Evolutionary conservation across 2,888 invertebrate genomes (phyloP).

Genomic region (Phyllotreta striolata): DNA sequence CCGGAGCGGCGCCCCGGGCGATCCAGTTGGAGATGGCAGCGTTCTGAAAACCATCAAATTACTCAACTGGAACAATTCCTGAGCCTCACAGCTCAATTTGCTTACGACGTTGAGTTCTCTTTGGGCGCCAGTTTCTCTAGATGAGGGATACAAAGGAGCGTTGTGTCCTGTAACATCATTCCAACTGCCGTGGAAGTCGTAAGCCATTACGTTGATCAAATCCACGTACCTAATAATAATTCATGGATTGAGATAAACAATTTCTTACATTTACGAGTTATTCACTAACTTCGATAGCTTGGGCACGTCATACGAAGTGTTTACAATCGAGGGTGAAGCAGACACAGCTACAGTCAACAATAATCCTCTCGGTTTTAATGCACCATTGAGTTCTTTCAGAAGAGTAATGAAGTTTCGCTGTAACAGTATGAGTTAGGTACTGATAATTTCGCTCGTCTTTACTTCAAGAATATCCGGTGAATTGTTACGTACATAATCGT

Average conservation of each 20-base stretch:
- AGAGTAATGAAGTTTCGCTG: slow-evolving; percentile 54
- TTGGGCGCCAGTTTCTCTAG: slow-evolving; percentile 55
- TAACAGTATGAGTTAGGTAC: slow-evolving; percentile 12
- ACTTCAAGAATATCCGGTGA: no score
- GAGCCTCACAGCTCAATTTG: slow-evolving; percentile 38
- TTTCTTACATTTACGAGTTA: slow-evolving; percentile 58
- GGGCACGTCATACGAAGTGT: slow-evolving; percentile 68
- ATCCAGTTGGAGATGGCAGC: slow-evolving; percentile 63
- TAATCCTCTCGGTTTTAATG: slow-evolving; percentile 65
- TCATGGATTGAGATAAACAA: slow-evolving; percentile 51
- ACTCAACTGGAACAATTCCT: no score
- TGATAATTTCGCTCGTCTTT: no score
- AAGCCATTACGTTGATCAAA: slow-evolving; percentile 64
- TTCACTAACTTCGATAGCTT: slow-evolving; percentile 64
- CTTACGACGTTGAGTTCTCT: slow-evolving; percentile 62
- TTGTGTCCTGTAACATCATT: slow-evolving; percentile 71
- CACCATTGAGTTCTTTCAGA: slow-evolving; percentile 65
- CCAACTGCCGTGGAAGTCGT: slow-evolving; percentile 73
- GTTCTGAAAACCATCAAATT: no score
- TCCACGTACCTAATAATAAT: slow-evolving; percentile 61
- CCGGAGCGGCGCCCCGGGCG: slow-evolving; percentile 65
- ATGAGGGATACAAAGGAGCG: slow-evolving; percentile 68
- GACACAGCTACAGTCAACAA: slow-evolving; percentile 69
- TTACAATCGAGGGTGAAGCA: slow-evolving; percentile 62
- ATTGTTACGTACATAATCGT: slow-evolving; percentile 49